These are phyloP conservation scores for Drosophila malerkotliana DNA, from an alignment of 1,140 invertebrate species.

Conservation along the genomic window DNA sequence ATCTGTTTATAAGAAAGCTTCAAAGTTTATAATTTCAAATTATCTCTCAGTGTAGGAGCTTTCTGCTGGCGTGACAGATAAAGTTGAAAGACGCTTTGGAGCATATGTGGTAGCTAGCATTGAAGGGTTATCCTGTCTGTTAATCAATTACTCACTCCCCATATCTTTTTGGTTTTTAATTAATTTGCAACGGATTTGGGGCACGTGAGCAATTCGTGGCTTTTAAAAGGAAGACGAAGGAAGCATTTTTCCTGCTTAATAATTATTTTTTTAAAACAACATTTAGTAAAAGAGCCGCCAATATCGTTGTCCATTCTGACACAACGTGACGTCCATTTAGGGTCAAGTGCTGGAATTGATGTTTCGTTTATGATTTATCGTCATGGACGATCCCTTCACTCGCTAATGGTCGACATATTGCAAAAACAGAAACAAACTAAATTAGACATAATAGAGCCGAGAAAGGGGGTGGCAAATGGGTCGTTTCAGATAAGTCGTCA, in stretches of 20 bases:
- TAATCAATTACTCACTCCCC: slow-evolving; percentile 65
- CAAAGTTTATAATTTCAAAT: neutral
- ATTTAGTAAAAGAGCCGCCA: slow-evolving; percentile 6
- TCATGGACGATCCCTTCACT: slow-evolving; percentile 37
- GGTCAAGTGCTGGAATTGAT: slow-evolving; percentile 84
- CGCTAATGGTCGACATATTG: slow-evolving; percentile 76
- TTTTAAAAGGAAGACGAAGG: neutral
- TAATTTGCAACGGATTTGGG: slow-evolving; percentile 59
- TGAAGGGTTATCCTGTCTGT: slow-evolving; percentile 61
- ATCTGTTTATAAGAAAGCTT: too few relatives aligned
- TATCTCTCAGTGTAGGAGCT: neutral
- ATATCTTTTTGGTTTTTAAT: slow-evolving; percentile 67
- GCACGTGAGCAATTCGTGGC: slow-evolving; percentile 57
- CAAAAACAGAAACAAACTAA: slow-evolving; percentile 77
- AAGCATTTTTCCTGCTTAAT: neutral
- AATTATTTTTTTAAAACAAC: slow-evolving; percentile 41
- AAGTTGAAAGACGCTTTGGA: slow-evolving; percentile 54
- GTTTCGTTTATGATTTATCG: slow-evolving; percentile 84
- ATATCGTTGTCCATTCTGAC: slow-evolving; percentile 20
- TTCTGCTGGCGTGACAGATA: slow-evolving; percentile 76
- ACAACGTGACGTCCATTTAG: slow-evolving; percentile 39
- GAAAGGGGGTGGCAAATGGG: slow-evolving; percentile 30
- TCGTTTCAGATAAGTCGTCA: slow-evolving; percentile 64
- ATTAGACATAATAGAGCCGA: slow-evolving; percentile 57
- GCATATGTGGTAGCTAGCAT: slow-evolving; percentile 56